A percentile compares a stretch with the other conserved stretches of the same genome.
Evolutionary conservation across 2,113 vertebrate genomes (phyloP).

Genomic region (Glareola pratincola): DNA sequence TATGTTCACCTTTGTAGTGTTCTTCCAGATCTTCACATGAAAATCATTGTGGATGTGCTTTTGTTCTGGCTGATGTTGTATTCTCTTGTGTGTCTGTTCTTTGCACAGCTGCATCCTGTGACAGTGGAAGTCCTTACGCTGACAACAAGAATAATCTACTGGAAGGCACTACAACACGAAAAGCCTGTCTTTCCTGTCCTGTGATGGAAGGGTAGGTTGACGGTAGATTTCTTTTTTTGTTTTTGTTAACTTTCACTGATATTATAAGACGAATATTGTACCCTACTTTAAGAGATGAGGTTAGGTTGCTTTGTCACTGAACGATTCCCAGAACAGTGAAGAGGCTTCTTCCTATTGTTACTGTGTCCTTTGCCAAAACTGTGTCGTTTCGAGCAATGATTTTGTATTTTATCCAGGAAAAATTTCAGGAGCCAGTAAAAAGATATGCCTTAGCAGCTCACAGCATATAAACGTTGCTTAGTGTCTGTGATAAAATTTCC

Average conservation of each 20-base stretch:
- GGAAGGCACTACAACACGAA: constrained; percentile 69
- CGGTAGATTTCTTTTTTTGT: background rate
- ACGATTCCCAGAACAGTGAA: background rate
- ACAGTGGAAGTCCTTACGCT: constrained; percentile 60
- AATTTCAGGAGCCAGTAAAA: background rate
- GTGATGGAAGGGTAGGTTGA: constrained; percentile 77
- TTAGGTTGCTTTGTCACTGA: background rate
- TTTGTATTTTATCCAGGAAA: background rate
- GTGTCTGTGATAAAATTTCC: background rate
- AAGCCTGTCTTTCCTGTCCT: constrained; percentile 79
- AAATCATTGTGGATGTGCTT: background rate
- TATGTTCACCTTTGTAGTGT: background rate
- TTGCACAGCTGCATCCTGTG: constrained; percentile 73
- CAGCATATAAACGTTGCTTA: background rate
- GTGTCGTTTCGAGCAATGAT: background rate
- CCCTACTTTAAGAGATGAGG: background rate
- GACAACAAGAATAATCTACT: constrained; percentile 66
- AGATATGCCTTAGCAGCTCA: background rate
- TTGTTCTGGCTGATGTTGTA: background rate
- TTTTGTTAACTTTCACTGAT: background rate
- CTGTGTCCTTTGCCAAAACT: background rate
- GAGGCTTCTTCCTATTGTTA: background rate
- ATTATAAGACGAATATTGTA: background rate
- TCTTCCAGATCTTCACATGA: background rate
- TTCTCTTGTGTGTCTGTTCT: background rate